These are phyloP conservation scores for Sarotherodon lohbergeri DNA, from an alignment of 2,113 vertebrate species.

Conservation along the genomic window DNA sequence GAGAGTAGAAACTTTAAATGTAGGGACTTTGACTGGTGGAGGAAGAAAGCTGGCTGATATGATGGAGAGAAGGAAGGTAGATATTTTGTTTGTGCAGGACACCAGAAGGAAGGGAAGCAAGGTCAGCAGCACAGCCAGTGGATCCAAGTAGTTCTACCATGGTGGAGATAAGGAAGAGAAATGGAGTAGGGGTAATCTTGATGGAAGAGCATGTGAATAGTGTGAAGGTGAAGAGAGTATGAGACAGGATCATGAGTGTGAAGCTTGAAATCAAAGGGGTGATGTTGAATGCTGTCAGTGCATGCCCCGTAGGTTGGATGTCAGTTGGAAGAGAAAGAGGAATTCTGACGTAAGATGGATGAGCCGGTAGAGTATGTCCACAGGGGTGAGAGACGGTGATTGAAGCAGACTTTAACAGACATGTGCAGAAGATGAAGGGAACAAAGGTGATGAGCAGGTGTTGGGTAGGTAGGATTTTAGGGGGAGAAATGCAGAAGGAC, in stretches of 20 bases:
- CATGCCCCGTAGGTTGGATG: neutral
- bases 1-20: neutral
- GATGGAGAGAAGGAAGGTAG: neutral
- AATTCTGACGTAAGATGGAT: neutral
- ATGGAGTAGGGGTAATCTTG: neutral
- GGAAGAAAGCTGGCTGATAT: neutral
- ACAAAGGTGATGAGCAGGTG: neutral
- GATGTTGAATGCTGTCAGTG: neutral
- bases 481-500: neutral
- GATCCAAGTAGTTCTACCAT: neutral
- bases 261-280: neutral
- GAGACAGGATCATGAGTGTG: neutral
- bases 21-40: neutral
- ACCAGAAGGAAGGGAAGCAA: neutral
- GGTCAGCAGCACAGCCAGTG: neutral
- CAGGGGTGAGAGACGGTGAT: neutral
- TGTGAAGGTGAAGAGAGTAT: neutral
- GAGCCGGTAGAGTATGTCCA: neutral
- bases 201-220: neutral
- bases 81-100: neutral
- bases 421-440: neutral
- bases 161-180: neutral
- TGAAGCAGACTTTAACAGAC: neutral
- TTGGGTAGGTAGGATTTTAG: neutral
- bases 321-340: neutral